Evolutionary conservation across 35 echinoderm and acorn worm genomes (phyloP).

Genomic region (Hemicentrotus pulcherrimus): DNA sequence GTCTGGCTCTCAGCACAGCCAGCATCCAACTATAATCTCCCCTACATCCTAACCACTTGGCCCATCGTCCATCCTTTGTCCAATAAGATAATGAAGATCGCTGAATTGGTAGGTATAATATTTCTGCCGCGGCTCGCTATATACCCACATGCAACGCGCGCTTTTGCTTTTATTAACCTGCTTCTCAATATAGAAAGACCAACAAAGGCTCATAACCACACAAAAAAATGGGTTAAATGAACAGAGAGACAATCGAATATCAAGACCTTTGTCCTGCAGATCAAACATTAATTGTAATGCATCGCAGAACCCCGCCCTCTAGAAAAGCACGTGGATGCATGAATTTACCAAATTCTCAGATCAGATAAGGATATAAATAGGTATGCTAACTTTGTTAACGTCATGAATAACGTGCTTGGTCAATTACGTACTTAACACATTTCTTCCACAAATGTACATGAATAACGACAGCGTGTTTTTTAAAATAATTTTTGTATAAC

Average conservation of each 20-base stretch:
- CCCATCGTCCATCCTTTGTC: not conserved
- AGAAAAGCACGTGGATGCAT: not conserved
- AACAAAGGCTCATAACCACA: conserved; percentile 12
- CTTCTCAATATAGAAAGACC: not conserved
- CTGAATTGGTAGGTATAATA: not conserved
- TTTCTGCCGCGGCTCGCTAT: not conserved
- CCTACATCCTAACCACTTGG: too few relatives aligned
- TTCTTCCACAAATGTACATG: too few relatives aligned
- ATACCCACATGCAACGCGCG: not conserved
- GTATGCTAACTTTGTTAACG: too few relatives aligned
- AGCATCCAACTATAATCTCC: too few relatives aligned
- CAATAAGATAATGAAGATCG: too few relatives aligned
- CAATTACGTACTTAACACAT: too few relatives aligned
- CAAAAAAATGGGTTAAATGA: conserved; percentile 16
- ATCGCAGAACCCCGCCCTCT: not conserved
- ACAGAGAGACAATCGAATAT: not conserved
- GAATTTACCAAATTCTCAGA: not conserved
- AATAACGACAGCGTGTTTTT: too few relatives aligned
- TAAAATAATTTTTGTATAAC: too few relatives aligned
- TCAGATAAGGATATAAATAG: too few relatives aligned
- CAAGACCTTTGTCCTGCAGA: not conserved
- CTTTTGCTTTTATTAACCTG: not conserved
- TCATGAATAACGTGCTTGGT: too few relatives aligned
- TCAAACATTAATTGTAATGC: not conserved
- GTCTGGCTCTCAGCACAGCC: too few relatives aligned